These are phyloP conservation scores for Bradypodion ventrale DNA, from an alignment of 2,797 vertebrate species.

Conservation along the genomic window DNA sequence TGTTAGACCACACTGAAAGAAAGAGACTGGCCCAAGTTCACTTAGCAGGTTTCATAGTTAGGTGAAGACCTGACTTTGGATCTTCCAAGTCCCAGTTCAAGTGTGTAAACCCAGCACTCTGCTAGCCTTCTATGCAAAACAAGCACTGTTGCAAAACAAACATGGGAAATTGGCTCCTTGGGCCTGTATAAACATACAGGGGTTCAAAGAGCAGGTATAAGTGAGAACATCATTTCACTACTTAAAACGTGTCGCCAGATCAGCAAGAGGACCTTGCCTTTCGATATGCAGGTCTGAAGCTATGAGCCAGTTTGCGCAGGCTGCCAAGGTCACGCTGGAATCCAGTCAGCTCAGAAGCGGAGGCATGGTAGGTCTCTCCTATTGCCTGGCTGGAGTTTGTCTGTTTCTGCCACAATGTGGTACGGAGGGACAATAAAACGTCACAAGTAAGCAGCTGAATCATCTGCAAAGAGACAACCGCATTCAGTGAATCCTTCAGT, in stretches of 20 bases:
- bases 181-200: rapidly evolving
- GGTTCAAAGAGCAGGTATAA: background rate
- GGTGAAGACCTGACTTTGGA: background rate
- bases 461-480: constrained; percentile 75
- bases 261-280: constrained; percentile 79
- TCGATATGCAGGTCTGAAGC: constrained; percentile 90
- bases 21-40: background rate
- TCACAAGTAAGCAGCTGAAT: constrained; percentile 94
- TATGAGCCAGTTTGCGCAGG: constrained; percentile 89
- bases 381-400: constrained; percentile 76
- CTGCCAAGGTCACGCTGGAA: constrained; percentile 96
- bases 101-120: background rate
- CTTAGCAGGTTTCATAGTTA: background rate
- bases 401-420: constrained; percentile 91
- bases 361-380: constrained; percentile 88
- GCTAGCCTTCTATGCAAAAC: background rate
- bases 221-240: background rate
- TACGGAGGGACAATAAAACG: constrained; percentile 91
- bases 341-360: constrained; percentile 87
- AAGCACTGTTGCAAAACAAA: background rate
- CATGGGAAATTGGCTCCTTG: background rate
- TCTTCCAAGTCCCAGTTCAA: background rate
- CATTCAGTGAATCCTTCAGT: background rate
- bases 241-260: background rate
- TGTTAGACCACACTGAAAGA: background rate